Evolutionary conservation across 2,888 invertebrate genomes (phyloP), one percentile per base, ranked within the genome.

Genomic region (Anticlea derivata): DNA sequence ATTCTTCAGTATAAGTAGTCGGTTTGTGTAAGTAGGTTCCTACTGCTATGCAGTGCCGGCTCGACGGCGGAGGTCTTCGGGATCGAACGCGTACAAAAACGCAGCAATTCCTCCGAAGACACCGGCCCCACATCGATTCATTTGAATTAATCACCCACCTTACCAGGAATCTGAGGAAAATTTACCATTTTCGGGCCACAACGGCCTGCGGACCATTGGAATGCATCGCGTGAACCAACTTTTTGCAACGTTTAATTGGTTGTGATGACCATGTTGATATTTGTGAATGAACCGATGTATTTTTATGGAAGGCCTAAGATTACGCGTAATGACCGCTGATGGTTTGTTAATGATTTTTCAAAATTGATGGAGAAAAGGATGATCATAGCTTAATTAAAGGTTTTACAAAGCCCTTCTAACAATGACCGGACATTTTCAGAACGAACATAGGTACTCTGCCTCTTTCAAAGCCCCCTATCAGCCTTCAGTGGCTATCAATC

Each of bases 11-110:
- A n/a, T n/a, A n/a, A n/a, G n/a, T n/a, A n/a, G n/a, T n/a, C n/a
- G n/a, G n/a, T n/a, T n/a, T n/a, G n/a, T n/a, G n/a, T n/a, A n/a
- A n/a, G n/a, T n/a, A n/a, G 38, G 31, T 5, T 5, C 26, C 10
- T 30, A 46, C 30, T 30, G 41, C 26, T 30, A 26, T 23, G 10
- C 20, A 8, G 49, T 45, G 70, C 61, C 63, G 65, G 65, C 54
- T 50, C 56, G 30, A 56, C 57, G 49, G 49, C 39, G 58, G 62
- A 48, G 63, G 59, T 60, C 60, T 65, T 66, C 60, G 51, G 59
- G 66, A 64, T 46, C 48, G 45, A 56, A 44, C 45, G 37, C 20
- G 35, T 49, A 55, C 68, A 75, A 75, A 75, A 76, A 75, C 63
- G 12, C 12, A 51, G 41, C 52, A 55, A 63, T 60, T 61, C 54